Conservation (phyloP, 2,797 vertebrate species). For the Oreortyx pictus region DNA sequence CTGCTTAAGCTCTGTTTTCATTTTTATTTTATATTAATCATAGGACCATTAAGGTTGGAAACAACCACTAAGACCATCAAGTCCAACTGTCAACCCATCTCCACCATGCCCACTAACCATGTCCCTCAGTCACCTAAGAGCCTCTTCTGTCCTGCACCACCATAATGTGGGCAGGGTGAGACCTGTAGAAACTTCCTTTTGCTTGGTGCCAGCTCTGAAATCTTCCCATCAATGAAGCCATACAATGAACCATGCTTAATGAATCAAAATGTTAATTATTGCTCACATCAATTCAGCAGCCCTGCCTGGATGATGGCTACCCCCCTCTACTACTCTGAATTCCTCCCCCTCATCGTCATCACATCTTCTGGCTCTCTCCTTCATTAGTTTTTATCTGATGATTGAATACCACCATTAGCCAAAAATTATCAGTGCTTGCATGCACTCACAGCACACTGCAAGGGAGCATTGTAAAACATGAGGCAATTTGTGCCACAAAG, state of each 20-base stretch:
- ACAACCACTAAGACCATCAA: too few relatives aligned
- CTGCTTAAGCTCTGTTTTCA: neutral
- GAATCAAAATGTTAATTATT: constrained; percentile 56
- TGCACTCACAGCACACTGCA: neutral
- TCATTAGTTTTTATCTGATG: constrained; percentile 65
- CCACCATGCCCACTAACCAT: too few relatives aligned
- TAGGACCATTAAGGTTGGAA: too few relatives aligned
- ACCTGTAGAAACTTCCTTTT: neutral
- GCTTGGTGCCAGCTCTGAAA: neutral
- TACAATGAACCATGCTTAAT: constrained; percentile 8
- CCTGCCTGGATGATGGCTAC: neutral
- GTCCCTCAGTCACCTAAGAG: neutral
- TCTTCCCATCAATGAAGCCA: neutral
- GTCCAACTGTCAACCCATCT: too few relatives aligned
- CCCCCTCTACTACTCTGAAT: neutral
- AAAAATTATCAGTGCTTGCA: neutral
- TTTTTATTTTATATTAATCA: neutral
- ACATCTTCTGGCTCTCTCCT: constrained; percentile 41
- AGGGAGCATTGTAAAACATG: neutral
- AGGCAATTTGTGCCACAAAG: constrained; percentile 1
- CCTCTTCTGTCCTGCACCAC: neutral
- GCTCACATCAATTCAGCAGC: neutral
- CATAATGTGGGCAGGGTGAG: neutral
- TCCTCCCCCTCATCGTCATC: constrained; percentile 56
- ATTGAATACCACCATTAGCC: constrained; percentile 17